phyloP scores from a whole-genome alignment of 2,888 invertebrate genomes.

The Stenichneumon culpator region DNA sequence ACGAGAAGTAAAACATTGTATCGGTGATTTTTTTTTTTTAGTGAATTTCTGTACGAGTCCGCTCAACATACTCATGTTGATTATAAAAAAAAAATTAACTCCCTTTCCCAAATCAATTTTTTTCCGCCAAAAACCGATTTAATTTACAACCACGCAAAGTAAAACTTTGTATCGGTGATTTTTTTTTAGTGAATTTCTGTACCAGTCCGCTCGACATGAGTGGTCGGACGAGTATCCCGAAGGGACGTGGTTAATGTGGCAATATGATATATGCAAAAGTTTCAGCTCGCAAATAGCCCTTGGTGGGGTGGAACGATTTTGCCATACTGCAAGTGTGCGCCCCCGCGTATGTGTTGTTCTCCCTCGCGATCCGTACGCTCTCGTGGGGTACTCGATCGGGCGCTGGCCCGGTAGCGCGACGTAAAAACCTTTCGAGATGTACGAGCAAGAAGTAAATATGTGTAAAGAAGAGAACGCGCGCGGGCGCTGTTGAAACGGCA shows the following conservation, averaged over 20 bases:
- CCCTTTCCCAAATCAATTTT: background rate
- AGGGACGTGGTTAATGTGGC: constrained; percentile 79
- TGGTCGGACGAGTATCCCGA: constrained; percentile 68
- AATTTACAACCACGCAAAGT: background rate
- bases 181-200: too few species aligned
- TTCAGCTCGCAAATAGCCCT: constrained; percentile 69
- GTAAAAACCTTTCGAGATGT: constrained; percentile 53
- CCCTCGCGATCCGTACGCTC: constrained; percentile 22
- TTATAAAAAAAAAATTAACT: too few species aligned
- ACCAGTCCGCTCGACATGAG: background rate
- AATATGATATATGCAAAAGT: constrained; percentile 78
- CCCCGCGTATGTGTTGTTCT: constrained; percentile 21
- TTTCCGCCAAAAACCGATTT: background rate
- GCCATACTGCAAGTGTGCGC: constrained; percentile 7
- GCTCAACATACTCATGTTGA: background rate
- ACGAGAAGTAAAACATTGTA: background rate
- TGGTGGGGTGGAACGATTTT: constrained; percentile 65
- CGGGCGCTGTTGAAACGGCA: constrained; percentile 57
- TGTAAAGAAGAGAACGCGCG: constrained; percentile 32
- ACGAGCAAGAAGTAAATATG: constrained; percentile 50
- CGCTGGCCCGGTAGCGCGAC: constrained; percentile 47
- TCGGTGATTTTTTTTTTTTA: too few species aligned
- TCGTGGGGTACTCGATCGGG: constrained; percentile 22
- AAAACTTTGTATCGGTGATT: background rate
- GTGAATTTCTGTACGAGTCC: background rate